Base-by-base conservation (phyloP, 35 echinoderm and acorn worm species). In the Strongylocentrotus purpuratus region DNA sequence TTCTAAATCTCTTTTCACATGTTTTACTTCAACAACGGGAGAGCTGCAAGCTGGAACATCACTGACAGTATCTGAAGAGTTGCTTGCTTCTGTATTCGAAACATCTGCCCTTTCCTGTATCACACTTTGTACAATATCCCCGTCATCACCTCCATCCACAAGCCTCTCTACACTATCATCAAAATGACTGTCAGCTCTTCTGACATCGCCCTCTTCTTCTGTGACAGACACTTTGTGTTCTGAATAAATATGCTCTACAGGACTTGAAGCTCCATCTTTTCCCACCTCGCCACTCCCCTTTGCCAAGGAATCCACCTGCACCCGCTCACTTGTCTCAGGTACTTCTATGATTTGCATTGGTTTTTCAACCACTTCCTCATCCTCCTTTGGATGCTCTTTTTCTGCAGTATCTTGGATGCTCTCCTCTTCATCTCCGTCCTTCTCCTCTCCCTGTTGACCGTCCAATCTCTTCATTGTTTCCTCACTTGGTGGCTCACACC, bases 401-500 rank as follows among this genome's bases (percentile, higher is more conserved):
- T 89, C 33, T 41, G 20, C 18, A 20, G 15, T 32, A 93, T 94
- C 94, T 52, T 94, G 52, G 15, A 7, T 45, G 35, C 52, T 1
- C 65, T 78, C 94, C 17, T 18, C 31, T 11, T 35, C 61, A 78
- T 22, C 78, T 9, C 32, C 41, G 4, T 32, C 94, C 61, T 85
- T 20, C 65, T 78, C 58, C 55, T 94, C 65, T 32, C 32, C 59
- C 85, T 87, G 17, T 17, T 20, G 31, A 46, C 88, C 86, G 85
- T 96, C 96, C 33, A 96, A 58, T 50, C 48, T 47, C 91, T 93
- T 93, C 28, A 93, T 93, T 18, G 11, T 31, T 58, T 93, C 91
- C n/a, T 93, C 48, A 50, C 18, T 93, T 48, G 91, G 98, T 32
- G 96, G 94, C 33, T 99, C 94, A 95, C 97, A 98, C 31, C 98